Evolutionary conservation across 64 coral and sea anemone genomes (phyloP).

Genomic region (Pocillopora damicornis): DNA sequence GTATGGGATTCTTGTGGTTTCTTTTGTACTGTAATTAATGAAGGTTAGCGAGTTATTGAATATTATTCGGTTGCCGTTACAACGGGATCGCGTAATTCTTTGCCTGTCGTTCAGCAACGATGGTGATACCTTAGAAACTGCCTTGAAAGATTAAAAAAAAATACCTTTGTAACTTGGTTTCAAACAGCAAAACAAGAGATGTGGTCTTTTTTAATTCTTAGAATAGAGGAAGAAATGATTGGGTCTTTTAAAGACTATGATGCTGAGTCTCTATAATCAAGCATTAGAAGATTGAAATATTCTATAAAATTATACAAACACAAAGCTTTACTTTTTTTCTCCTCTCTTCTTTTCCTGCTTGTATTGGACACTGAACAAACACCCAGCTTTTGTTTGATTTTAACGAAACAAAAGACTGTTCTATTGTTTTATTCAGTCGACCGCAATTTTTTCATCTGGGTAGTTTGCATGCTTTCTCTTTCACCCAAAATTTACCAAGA

Average conservation of each 20-base stretch:
- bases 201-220: too few species aligned
- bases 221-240: too few species aligned
- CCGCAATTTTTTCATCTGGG: neutral
- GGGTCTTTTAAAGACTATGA: neutral
- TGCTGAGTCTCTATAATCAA: neutral
- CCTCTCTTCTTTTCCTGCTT: neutral
- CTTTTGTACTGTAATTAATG: neutral
- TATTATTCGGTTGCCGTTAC: neutral
- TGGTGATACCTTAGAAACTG: too few species aligned
- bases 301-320: neutral
- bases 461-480: too few species aligned
- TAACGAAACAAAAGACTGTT: neutral
- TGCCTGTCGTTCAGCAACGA: neutral
- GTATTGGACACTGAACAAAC: neutral
- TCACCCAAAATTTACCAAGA: neutral
- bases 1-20: neutral
- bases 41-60: neutral
- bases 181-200: neutral
- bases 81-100: neutral
- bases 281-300: too few species aligned
- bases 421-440: neutral
- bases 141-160: neutral
- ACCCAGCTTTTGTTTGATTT: neutral
- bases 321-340: neutral
- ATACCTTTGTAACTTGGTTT: constrained; percentile 1